A percentile compares a stretch with the other conserved stretches of the same genome.
These are phyloP conservation scores for Nyctibius grandis DNA, from an alignment of 2,797 vertebrate genomes.

Conservation along the genomic window DNA sequence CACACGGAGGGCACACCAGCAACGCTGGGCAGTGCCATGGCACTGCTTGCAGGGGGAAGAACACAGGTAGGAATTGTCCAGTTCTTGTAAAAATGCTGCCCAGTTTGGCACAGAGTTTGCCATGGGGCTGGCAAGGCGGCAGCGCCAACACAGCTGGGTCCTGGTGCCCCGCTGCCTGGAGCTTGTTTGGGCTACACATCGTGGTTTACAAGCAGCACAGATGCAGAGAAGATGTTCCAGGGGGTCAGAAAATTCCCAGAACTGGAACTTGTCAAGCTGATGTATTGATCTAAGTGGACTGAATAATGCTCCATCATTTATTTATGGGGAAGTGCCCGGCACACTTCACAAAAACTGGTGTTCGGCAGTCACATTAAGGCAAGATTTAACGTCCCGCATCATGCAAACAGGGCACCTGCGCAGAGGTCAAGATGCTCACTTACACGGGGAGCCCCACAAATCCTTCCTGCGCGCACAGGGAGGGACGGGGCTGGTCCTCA, in stretches of 20 bases:
- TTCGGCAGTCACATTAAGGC: neutral
- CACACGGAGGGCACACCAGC: rapidly evolving
- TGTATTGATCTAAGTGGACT: conserved; percentile 59
- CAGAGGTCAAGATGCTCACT: neutral
- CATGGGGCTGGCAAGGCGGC: rapidly evolving
- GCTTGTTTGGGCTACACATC: neutral
- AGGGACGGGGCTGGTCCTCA: neutral
- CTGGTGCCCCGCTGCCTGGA: neutral
- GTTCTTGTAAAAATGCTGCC: neutral
- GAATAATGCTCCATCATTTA: conserved; percentile 55
- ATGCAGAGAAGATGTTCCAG: neutral
- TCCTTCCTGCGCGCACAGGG: neutral
- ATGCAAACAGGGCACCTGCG: neutral
- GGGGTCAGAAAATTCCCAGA: conserved; percentile 46
- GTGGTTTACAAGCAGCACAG: neutral
- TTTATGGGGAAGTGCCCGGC: conserved; percentile 26
- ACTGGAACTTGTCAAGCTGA: conserved; percentile 43
- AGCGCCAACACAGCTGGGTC: neutral
- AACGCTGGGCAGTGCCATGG: neutral
- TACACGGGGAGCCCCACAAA: neutral
- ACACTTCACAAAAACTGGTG: conserved; percentile 39
- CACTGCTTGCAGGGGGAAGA: neutral
- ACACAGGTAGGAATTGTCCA: neutral
- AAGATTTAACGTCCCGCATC: conserved; percentile 2
- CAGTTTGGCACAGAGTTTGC: neutral